These are phyloP conservation scores for Pimpla rufipes DNA, from an alignment of 2,888 invertebrate genomes.

Conservation along the genomic window DNA sequence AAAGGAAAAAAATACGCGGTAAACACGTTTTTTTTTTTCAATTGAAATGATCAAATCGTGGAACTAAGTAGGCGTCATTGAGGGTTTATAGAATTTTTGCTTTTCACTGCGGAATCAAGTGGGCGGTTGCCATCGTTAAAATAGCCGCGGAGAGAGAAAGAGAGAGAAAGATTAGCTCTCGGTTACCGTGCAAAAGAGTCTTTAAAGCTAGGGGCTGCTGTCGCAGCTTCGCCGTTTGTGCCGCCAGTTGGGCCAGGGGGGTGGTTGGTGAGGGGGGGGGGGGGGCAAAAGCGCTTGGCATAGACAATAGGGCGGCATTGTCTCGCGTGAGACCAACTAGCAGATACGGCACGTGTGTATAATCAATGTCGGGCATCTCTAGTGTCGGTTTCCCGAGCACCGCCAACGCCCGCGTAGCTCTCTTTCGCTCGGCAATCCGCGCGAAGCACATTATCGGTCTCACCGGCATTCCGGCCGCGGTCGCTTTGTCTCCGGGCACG, in stretches of 20 bases:
- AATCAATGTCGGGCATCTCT: constrained; percentile 83
- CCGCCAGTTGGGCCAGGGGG: too few relatives aligned
- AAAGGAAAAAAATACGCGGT: too few relatives aligned
- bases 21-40: too few relatives aligned
- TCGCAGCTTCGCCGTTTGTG: constrained; percentile 29
- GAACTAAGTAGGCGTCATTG: not conserved
- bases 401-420: constrained; percentile 54
- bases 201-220: constrained; percentile 2
- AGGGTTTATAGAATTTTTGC: not conserved
- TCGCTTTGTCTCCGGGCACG: constrained; percentile 58
- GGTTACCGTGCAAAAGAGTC: not conserved
- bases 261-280: not conserved
- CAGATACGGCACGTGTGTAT: constrained; percentile 80
- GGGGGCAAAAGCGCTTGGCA: constrained; percentile 31
- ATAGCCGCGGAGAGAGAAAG: not conserved
- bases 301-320: constrained; percentile 74
- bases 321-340: constrained; percentile 68
- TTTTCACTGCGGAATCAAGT: not conserved
- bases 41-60: not conserved
- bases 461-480: constrained; percentile 28
- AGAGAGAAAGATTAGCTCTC: constrained; percentile 1
- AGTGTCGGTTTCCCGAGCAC: constrained; percentile 70
- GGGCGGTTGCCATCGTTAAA: constrained; percentile 5
- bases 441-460: constrained; percentile 44
- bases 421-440: not conserved